phyloP scores from a whole-genome alignment of 2,888 invertebrate genomes.

The Chironomus tentans region DNA sequence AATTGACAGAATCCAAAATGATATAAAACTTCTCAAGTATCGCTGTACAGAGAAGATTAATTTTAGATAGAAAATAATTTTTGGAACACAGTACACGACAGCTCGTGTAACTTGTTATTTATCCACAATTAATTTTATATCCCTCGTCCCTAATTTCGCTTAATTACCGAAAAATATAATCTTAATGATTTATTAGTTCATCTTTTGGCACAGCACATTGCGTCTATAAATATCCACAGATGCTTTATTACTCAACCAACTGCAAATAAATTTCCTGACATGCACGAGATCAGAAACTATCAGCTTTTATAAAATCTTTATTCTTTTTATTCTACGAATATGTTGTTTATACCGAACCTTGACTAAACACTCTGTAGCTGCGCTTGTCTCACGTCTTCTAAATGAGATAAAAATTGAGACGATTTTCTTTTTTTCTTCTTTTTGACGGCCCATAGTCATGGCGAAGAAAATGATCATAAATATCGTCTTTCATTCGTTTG shows the following conservation, averaged over 20 bases:
- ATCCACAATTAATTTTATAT: not conserved
- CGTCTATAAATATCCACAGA: too few species aligned
- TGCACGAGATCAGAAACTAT: not conserved
- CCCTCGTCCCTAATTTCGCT: not conserved
- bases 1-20: conserved; percentile 10
- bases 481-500: too few species aligned
- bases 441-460: not conserved
- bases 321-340: not conserved
- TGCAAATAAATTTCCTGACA: not conserved
- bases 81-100: not conserved
- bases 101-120: too few species aligned
- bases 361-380: not conserved
- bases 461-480: not conserved
- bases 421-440: not conserved
- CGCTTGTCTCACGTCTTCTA: too few species aligned
- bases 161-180: not conserved
- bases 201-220: too few species aligned
- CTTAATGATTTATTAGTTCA: not conserved
- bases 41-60: conserved; percentile 13
- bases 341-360: not conserved
- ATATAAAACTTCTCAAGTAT: not conserved
- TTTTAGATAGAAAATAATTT: not conserved
- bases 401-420: not conserved
- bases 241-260: not conserved
- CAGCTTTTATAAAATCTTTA: not conserved